Conservation (phyloP, 2,888 invertebrate genomes). For the Lepeophtheirus nordmannii region DNA sequence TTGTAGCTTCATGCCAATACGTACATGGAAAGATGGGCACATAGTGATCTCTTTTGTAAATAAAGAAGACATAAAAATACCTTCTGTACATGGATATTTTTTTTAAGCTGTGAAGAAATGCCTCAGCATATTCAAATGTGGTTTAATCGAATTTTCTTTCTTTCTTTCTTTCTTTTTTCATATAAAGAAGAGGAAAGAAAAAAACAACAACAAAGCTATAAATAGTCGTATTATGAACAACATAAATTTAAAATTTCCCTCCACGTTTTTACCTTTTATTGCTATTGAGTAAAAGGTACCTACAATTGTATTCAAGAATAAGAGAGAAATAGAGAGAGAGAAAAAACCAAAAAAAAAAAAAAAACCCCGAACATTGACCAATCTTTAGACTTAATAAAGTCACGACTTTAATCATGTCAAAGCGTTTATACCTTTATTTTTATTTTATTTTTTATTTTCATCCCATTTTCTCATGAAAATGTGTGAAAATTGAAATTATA, state of each 20-base stretch:
- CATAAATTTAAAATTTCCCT: background rate
- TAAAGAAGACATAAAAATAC: too few relatives aligned
- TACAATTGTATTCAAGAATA: background rate
- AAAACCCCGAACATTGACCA: background rate
- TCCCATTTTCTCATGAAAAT: background rate
- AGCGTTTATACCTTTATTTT: background rate
- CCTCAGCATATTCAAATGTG: too few relatives aligned
- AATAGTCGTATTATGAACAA: background rate
- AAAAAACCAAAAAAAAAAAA: background rate
- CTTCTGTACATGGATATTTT: too few relatives aligned
- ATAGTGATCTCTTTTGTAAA: too few relatives aligned
- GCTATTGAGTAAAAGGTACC: background rate
- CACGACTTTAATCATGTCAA: conserved; percentile 8
- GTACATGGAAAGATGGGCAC: too few relatives aligned
- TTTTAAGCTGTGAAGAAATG: too few relatives aligned
- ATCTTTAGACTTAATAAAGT: background rate
- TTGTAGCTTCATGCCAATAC: too few relatives aligned
- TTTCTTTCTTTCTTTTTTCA: too few relatives aligned
- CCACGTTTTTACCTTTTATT: background rate
- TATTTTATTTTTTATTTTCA: background rate
- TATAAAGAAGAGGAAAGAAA: too few relatives aligned
- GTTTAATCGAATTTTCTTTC: too few relatives aligned
- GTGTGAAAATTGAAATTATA: conserved; percentile 4
- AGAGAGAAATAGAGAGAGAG: too few relatives aligned
- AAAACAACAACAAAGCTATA: background rate